Evolutionary conservation across 1,140 invertebrate species (phyloP), one percentile per base, ranked within the genome.

Genomic region (Thereuonema tuberculata): DNA sequence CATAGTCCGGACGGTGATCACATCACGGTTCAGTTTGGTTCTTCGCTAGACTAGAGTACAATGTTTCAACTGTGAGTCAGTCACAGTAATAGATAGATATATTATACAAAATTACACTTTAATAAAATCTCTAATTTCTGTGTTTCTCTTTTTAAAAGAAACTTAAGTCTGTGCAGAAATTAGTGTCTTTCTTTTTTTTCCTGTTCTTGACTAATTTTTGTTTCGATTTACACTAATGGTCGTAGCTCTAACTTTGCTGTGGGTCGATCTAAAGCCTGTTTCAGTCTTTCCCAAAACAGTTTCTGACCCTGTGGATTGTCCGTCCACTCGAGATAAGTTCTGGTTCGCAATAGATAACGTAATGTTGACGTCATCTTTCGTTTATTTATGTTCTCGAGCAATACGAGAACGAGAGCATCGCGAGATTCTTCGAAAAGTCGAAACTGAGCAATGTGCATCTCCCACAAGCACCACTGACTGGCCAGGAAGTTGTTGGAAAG

Each of bases 401-500:
- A 78, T 26, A 84, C 74, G 48, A 84, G 67, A 14, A 84, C 75
- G 46, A 84, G 65, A 1, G 78, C 77, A 63, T 81, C 78, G 58
- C 78, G 73, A 3, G 67, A 68, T 29, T 73, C 72, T 58, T 75
- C 72, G 0, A 76, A 65, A 52, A 75, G 62, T 21, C 67, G 67
- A 56, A 69, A 67, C 56, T 76, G 71, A 0, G 81, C 82, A 3
- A 82, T 69, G 61, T 81, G 77, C 9, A 80, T 78, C 67, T 84
- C 82, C 76, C 81, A 81, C 26, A 77, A 65, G 66, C 82, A 84
- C 82, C 82, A 84, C 37, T 82, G 78, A 43, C 81, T 84, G 63
- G 77, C 75, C 0, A 79, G 75, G 67, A 83, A 84, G 57, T 76
- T 74, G 64, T 82, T 76, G 58, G 81, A 82, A 26, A 84, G 73